Base-by-base conservation (phyloP, 2,888 invertebrate species). In the Cremastobaeus sp. region DNA sequence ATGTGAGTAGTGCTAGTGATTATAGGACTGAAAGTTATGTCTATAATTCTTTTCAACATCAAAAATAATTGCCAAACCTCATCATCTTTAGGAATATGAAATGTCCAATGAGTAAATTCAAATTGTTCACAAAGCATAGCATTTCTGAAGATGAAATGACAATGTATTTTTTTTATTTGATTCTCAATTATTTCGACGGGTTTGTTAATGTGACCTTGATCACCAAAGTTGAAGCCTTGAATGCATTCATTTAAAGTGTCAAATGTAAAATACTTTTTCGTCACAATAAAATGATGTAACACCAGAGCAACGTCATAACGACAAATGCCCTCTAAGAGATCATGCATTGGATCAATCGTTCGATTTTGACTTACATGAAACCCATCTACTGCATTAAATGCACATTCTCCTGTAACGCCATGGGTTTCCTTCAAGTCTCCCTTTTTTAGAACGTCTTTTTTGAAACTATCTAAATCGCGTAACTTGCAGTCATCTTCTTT, bases 111-210 rank as follows among this genome's bases (percentile, higher is more conserved):
- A 77, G 69, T 1, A 78, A 25, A 32, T 50, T 39, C n/a, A 78
- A 48, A 64, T 62, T 60, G 9, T 52, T 11, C 0, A 77, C 54
- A 8, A 78, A 59, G 6, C 32, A 52, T 14, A 62, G 43, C 76
- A 77, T 77, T 64, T 78, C 77, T 8, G 76, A 50, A 5, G 78
- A 72, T 8, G 76, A 76, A 11, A 78, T 72, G 1, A 66, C 68
- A 18, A 73, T 35, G 11, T 30, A 62, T 18, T 39, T 52, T 55
- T 35, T 41, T 76, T 1, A 70, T n/a, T 37, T 57, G 65, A 34
- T 21, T 32, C 21, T 50, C 48, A 4, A 37, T 14, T 3, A 70
- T 65, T 60, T 55, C 64, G 8, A 41, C 43, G 28, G 59, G 69
- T 37, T 66, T 52, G 34, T 77, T 76, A n/a, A 34, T 32, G 34